Conservation (phyloP, 92 coral and sea anemone genomes). For the Plumapathes pennacea region DNA sequence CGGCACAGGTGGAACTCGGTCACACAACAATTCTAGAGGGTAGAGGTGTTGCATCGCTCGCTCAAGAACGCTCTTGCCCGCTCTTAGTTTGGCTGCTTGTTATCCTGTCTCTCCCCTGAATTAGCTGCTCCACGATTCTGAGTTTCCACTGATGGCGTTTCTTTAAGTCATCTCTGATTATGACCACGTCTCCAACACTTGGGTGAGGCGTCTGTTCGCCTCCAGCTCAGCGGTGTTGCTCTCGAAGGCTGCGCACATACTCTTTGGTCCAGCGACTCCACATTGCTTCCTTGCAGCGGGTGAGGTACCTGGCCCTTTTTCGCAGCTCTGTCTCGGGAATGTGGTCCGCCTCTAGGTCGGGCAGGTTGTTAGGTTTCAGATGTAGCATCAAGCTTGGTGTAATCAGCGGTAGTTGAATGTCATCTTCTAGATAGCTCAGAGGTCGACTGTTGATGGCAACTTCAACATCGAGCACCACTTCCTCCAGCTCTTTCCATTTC, state of each 20-base stretch:
- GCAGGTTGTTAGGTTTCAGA: constrained; percentile 18
- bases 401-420: constrained; percentile 19
- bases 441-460: constrained; percentile 19
- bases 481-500: constrained; percentile 23
- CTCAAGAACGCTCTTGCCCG: too few relatives aligned
- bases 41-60: too few relatives aligned
- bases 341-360: constrained; percentile 16
- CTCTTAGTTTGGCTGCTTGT: too few relatives aligned
- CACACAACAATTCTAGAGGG: too few relatives aligned
- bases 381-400: constrained; percentile 32
- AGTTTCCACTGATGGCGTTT: too few relatives aligned
- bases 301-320: constrained; percentile 25
- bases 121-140: too few relatives aligned
- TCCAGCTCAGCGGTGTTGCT: constrained; percentile 10
- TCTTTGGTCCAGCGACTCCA: constrained; percentile 38
- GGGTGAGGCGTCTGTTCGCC: constrained; percentile 25
- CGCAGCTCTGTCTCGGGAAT: constrained; percentile 9
- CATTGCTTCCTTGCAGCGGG: too few relatives aligned
- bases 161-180: constrained; percentile 21
- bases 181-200: constrained; percentile 28
- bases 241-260: constrained; percentile 25
- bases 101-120: too few relatives aligned
- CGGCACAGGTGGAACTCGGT: too few relatives aligned
- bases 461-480: constrained; percentile 29
- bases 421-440: constrained; percentile 27